Percentiles rank a stretch among this genome's conserved stretches.
These are phyloP conservation scores for Drosophila rufa DNA, from an alignment of 1,140 invertebrate genomes.

Conservation along the genomic window DNA sequence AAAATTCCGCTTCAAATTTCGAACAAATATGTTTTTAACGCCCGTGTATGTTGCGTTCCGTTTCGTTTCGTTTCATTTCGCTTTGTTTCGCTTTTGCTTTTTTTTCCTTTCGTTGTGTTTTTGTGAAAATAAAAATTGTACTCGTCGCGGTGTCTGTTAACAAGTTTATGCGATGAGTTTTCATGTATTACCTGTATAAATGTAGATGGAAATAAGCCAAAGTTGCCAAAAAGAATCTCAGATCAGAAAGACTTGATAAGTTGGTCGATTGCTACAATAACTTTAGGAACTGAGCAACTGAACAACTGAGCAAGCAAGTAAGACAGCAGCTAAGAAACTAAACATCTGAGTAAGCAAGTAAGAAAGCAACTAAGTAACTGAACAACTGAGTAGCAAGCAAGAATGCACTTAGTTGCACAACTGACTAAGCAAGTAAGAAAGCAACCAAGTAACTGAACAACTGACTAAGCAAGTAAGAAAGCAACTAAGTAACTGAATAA, in stretches of 20 bases:
- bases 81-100: constrained; percentile 27
- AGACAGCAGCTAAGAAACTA: background rate
- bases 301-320: too few relatives aligned
- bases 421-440: too few relatives aligned
- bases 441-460: too few relatives aligned
- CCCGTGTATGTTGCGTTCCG: constrained; percentile 17
- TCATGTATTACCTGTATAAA: background rate
- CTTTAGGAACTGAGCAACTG: too few relatives aligned
- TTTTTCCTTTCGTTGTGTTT: constrained; percentile 25
- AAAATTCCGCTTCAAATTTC: constrained; percentile 65
- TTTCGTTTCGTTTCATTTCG: constrained; percentile 6
- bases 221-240: too few relatives aligned
- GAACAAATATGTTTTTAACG: constrained; percentile 55
- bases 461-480: too few relatives aligned
- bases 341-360: background rate
- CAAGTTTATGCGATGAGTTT: constrained; percentile 6
- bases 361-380: too few relatives aligned
- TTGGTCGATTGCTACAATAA: too few relatives aligned
- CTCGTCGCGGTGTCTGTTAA: constrained; percentile 23
- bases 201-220: too few relatives aligned
- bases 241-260: too few relatives aligned
- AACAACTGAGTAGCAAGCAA: too few relatives aligned
- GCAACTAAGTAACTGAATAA: background rate
- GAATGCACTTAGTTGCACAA: too few relatives aligned
- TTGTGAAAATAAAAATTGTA: constrained; percentile 56